Evolutionary conservation across 2,113 vertebrate genomes (phyloP).

Genomic region (Odocoileus hemionus): DNA sequence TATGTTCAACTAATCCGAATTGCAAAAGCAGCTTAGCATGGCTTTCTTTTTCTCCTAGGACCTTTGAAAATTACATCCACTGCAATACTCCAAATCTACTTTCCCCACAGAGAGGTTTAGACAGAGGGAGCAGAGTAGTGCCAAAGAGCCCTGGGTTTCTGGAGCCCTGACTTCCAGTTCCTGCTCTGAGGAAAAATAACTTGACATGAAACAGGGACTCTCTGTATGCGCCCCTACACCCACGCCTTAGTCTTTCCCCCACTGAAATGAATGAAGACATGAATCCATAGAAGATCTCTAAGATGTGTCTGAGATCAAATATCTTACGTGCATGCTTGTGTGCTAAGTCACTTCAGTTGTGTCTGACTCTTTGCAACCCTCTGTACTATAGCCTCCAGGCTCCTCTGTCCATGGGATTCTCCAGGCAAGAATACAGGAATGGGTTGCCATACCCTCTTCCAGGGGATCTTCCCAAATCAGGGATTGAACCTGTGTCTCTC

Average conservation of each 20-base stretch:
- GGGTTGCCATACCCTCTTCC: background rate
- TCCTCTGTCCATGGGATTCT: background rate
- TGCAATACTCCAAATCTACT: background rate
- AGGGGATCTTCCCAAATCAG: background rate
- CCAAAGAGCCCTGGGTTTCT: background rate
- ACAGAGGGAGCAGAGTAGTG: background rate
- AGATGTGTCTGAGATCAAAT: background rate
- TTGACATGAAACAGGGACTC: background rate
- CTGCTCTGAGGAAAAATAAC: background rate
- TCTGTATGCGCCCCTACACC: background rate
- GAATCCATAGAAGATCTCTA: background rate
- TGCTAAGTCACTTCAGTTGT: background rate
- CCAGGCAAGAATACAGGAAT: background rate
- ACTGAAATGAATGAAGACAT: background rate
- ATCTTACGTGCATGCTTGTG: background rate
- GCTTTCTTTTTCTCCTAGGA: background rate
- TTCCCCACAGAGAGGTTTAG: background rate
- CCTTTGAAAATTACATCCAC: constrained; percentile 7
- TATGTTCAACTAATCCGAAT: background rate
- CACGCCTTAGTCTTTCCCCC: background rate
- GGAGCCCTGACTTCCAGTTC: background rate
- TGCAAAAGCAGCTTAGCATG: background rate
- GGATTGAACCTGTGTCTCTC: background rate
- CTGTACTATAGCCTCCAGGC: background rate
- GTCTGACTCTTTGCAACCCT: background rate